Conservation (phyloP, 2,113 vertebrate genomes). For the Pongo pygmaeus region DNA sequence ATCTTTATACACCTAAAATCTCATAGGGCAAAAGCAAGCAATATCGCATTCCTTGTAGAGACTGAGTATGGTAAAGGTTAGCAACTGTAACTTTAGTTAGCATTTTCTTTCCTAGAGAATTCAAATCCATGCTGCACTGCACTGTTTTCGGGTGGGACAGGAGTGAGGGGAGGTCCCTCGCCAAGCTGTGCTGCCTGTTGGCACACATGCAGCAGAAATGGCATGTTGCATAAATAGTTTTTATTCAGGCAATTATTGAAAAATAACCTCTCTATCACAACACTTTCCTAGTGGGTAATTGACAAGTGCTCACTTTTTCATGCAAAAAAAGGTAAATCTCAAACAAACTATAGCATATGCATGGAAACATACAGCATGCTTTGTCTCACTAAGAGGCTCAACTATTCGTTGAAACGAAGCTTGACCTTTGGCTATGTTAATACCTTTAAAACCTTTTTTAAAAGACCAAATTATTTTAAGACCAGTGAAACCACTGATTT, state of each 20-base stretch:
- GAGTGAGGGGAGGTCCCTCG: neutral
- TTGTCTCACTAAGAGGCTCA: neutral
- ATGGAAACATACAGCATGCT: rapidly evolving
- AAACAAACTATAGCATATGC: neutral
- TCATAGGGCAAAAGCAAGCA: neutral
- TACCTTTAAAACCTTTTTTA: neutral
- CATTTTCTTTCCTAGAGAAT: neutral
- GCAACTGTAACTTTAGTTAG: neutral
- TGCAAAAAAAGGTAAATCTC: constrained; percentile 12
- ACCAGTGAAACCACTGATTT: neutral
- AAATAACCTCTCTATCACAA: neutral
- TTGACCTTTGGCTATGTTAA: neutral
- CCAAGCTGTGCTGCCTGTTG: neutral
- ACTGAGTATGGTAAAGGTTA: neutral
- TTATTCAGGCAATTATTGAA: neutral
- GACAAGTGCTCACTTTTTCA: neutral
- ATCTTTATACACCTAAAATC: neutral
- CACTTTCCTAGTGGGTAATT: neutral
- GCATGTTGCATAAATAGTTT: constrained; percentile 22
- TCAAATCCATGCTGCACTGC: neutral
- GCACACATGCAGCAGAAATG: neutral
- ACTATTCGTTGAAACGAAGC: neutral
- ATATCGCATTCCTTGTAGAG: neutral
- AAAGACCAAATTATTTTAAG: neutral
- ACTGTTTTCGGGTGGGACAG: neutral